Conservation (phyloP, 35 echinoderm and acorn worm genomes). For the Nesometra sesokonis region DNA sequence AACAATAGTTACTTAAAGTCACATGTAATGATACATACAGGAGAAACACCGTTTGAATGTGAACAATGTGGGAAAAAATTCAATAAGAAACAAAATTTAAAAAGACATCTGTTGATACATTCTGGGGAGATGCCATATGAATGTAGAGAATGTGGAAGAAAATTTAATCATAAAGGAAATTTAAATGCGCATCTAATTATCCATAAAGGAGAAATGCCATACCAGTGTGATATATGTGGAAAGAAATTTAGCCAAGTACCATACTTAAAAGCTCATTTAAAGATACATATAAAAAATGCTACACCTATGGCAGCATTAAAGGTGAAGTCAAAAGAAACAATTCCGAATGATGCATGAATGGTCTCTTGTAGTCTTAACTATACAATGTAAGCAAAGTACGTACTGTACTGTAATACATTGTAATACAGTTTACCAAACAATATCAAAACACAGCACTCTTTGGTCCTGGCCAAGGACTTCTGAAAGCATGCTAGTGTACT, state of each 20-base stretch:
- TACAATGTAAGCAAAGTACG: no score
- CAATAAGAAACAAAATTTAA: neutral
- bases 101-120: neutral
- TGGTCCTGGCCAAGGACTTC: no score
- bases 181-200: neutral
- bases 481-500: no score
- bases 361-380: no score
- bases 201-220: neutral
- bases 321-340: no score
- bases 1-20: neutral
- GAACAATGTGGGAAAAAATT: slow-evolving; percentile 9
- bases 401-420: no score
- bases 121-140: neutral
- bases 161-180: neutral
- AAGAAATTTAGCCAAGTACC: neutral
- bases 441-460: no score
- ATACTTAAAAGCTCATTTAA: neutral
- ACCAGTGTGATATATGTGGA: neutral
- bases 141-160: neutral
- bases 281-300: neutral
- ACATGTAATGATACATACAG: neutral
- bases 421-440: no score
- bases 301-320: no score
- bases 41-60: neutral
- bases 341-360: no score